These are phyloP conservation scores for Willowsia nigromaculata DNA, from an alignment of 2,888 invertebrate species.

Conservation along the genomic window DNA sequence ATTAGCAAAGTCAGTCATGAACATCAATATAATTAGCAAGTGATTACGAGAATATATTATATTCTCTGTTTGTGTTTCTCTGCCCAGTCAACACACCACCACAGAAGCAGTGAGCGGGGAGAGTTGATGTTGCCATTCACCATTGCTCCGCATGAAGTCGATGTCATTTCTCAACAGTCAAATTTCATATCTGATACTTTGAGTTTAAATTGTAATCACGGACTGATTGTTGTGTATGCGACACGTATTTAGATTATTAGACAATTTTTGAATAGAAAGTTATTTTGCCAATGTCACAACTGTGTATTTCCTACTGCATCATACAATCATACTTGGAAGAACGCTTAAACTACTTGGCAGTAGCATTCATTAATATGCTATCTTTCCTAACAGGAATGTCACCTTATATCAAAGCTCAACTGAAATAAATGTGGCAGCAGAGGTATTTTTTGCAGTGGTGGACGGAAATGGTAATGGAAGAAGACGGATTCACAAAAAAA, in stretches of 20 bases:
- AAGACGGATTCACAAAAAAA: too few species aligned
- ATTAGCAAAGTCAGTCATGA: slow-evolving; percentile 46
- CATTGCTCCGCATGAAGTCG: background rate
- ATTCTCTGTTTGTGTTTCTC: background rate
- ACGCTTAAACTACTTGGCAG: too few species aligned
- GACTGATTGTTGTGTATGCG: background rate
- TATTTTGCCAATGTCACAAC: background rate
- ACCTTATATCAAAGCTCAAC: too few species aligned
- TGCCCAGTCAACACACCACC: background rate
- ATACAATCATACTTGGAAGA: too few species aligned
- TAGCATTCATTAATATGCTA: too few species aligned
- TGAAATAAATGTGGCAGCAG: too few species aligned
- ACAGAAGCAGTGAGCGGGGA: background rate
- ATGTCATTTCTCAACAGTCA: slow-evolving; percentile 28
- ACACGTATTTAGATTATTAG: background rate
- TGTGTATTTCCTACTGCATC: background rate
- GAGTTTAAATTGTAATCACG: background rate
- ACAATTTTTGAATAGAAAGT: slow-evolving; percentile 10
- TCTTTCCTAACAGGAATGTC: too few species aligned
- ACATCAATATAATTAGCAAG: slow-evolving; percentile 50
- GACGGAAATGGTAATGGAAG: too few species aligned
- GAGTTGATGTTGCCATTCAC: background rate
- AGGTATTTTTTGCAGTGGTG: too few species aligned
- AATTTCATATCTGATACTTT: background rate
- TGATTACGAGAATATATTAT: slow-evolving; percentile 24